These are phyloP conservation scores for Bothrops jararaca DNA, from an alignment of 2,113 vertebrate genomes.

Conservation along the genomic window DNA sequence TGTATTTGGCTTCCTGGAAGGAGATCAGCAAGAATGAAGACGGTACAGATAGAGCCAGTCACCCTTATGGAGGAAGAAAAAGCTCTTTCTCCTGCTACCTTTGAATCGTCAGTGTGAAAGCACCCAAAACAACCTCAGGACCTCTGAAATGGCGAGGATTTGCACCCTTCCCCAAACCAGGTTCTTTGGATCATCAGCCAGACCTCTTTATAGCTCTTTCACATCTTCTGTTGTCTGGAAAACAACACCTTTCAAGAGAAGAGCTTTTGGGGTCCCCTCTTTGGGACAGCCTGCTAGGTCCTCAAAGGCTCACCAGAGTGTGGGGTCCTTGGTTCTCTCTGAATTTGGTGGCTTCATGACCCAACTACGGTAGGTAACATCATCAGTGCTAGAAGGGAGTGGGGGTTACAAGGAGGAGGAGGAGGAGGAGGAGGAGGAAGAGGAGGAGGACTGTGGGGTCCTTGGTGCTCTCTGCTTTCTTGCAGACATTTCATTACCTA, in stretches of 20 bases:
- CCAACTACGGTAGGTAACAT: too few species aligned
- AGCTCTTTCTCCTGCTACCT: background rate
- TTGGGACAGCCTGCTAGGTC: background rate
- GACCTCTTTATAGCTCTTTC: background rate
- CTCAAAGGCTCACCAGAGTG: constrained; percentile 57
- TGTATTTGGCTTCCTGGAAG: constrained; percentile 80
- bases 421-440: too few species aligned
- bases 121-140: background rate
- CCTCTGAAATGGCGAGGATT: background rate
- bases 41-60: background rate
- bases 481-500: too few species aligned
- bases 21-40: background rate
- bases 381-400: too few species aligned
- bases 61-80: too few species aligned
- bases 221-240: background rate
- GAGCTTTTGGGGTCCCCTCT: background rate
- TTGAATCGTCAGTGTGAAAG: background rate
- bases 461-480: too few species aligned
- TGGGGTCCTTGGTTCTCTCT: too few species aligned
- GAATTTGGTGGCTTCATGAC: too few species aligned
- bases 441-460: too few species aligned
- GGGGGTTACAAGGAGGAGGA: too few species aligned
- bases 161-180: background rate
- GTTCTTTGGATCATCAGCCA: background rate
- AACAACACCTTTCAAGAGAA: background rate